These are phyloP conservation scores for Pelobates fuscus DNA, from an alignment of 2,113 vertebrate genomes.

Conservation along the genomic window DNA sequence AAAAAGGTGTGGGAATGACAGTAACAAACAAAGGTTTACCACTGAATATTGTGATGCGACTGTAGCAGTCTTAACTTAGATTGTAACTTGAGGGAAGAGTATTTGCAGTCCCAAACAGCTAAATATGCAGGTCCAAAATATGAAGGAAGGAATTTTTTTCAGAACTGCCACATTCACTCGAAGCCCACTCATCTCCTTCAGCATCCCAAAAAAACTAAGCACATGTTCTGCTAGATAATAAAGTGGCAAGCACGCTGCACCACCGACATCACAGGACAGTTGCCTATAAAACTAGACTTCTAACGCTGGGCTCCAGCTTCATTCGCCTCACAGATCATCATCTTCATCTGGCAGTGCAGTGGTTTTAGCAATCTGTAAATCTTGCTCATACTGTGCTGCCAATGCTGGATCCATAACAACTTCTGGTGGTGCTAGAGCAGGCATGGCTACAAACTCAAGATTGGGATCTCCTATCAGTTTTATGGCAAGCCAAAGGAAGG, in stretches of 20 bases:
- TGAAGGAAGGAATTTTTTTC: conserved; percentile 64
- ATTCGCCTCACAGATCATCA: too few species aligned
- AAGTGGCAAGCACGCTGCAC: too few species aligned
- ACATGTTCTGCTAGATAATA: too few species aligned
- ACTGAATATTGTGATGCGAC: conserved; percentile 74
- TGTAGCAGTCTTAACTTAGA: conserved; percentile 70
- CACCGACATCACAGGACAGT: too few species aligned
- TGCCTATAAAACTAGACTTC: too few species aligned
- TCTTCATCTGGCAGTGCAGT: conserved; percentile 98
- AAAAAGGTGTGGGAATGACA: conserved; percentile 79
- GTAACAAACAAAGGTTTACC: conserved; percentile 75
- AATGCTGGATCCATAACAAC: conserved; percentile 97
- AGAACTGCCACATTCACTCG: conserved; percentile 78
- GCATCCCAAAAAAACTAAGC: too few species aligned
- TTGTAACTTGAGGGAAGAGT: conserved; percentile 72
- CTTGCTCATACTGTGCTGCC: too few species aligned
- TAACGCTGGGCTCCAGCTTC: conserved; percentile 78
- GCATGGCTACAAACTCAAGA: too few species aligned
- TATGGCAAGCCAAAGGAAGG: conserved; percentile 96
- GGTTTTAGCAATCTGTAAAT: conserved; percentile 90
- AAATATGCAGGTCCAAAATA: conserved; percentile 78
- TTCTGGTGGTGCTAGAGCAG: too few species aligned
- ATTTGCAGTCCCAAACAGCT: conserved; percentile 78
- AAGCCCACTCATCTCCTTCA: conserved; percentile 81
- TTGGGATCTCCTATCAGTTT: too few species aligned